Evolutionary conservation across 2,888 invertebrate species (phyloP).

Genomic region (Myopa tessellatipennis): DNA sequence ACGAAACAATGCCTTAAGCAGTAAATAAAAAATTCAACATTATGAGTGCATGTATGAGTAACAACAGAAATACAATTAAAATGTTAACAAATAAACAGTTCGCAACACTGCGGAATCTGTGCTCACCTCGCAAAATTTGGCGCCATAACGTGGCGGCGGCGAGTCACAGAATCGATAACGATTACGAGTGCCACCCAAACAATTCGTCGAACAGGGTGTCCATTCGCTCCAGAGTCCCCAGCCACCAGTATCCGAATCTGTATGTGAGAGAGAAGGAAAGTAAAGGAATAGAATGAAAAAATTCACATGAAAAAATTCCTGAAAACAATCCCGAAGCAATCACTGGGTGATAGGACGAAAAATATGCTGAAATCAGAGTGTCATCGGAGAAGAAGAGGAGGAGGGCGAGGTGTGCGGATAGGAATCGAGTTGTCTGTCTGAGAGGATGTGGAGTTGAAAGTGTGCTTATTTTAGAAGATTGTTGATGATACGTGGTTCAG

Average conservation of each 20-base stretch:
- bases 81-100: neutral
- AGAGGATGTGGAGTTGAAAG: too few relatives aligned
- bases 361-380: neutral
- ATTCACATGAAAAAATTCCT: neutral
- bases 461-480: too few relatives aligned
- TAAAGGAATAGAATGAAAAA: slow-evolving; percentile 1
- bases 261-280: slow-evolving; percentile 47
- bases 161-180: slow-evolving; percentile 89
- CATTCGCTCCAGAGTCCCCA: slow-evolving; percentile 87
- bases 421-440: too few relatives aligned
- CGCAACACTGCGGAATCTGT: neutral
- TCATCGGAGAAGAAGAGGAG: too few relatives aligned
- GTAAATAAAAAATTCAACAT: neutral
- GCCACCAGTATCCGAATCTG: slow-evolving; percentile 81
- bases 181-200: slow-evolving; percentile 81
- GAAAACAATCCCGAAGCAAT: neutral
- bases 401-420: too few relatives aligned
- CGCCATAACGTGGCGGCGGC: slow-evolving; percentile 88
- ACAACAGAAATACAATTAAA: neutral
- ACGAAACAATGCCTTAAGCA: neutral
- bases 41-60: neutral
- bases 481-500: too few relatives aligned
- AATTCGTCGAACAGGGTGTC: slow-evolving; percentile 85
- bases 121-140: slow-evolving; percentile 86
- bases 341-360: neutral